Conservation (phyloP, 2,113 vertebrate species). For the Onychostoma macrolepis region DNA sequence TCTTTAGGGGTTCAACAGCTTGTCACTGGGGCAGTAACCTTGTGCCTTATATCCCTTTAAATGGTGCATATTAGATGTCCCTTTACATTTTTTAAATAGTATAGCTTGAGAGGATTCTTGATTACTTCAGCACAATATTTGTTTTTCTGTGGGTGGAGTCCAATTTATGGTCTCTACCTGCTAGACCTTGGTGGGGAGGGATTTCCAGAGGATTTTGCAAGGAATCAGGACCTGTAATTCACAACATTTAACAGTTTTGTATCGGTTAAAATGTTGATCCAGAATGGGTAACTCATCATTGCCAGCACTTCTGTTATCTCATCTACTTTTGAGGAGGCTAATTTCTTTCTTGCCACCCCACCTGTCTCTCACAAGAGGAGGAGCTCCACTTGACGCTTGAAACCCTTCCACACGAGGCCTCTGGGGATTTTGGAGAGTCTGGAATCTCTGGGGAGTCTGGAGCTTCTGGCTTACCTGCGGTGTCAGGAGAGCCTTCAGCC, state of each 20-base stretch:
- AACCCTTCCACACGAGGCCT: conserved; percentile 64
- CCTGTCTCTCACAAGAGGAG: conserved; percentile 78
- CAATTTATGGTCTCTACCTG: not conserved
- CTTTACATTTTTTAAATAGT: not conserved
- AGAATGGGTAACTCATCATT: conserved; percentile 13
- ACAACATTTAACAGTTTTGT: conserved; percentile 65
- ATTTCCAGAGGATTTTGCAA: not conserved
- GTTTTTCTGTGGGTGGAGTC: not conserved
- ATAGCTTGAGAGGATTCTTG: not conserved
- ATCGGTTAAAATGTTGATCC: conserved; percentile 34
- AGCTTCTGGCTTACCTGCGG: not conserved
- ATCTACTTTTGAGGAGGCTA: conserved; percentile 54
- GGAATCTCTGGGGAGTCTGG: conserved; percentile 17
- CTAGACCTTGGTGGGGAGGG: not conserved
- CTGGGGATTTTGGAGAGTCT: conserved; percentile 62
- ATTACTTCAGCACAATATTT: not conserved
- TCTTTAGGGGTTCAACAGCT: not conserved
- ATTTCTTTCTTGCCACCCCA: conserved; percentile 64
- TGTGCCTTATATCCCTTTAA: not conserved
- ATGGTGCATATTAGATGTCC: not conserved
- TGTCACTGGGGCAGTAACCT: not conserved
- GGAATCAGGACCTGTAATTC: not conserved
- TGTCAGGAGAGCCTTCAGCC: not conserved
- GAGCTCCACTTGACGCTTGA: conserved; percentile 63
- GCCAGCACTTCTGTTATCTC: conserved; percentile 42